These are phyloP conservation scores for Nymphicus hollandicus DNA, from an alignment of 2,113 vertebrate genomes.

Conservation along the genomic window DNA sequence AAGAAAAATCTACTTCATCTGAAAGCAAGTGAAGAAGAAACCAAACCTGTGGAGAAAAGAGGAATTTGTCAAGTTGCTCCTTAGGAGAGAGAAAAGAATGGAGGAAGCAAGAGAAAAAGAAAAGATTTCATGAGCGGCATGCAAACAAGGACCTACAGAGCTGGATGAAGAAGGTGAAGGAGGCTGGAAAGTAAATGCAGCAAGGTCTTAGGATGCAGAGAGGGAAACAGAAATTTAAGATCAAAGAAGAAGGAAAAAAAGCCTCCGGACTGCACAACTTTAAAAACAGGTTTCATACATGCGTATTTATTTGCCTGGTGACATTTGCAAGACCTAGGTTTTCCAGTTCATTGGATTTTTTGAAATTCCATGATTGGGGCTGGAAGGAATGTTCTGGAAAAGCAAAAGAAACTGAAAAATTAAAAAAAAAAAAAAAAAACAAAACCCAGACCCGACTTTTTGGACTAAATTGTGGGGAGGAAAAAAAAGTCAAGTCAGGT, in stretches of 20 bases:
- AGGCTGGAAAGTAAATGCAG: not conserved
- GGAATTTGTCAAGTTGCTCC: not conserved
- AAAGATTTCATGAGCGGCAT: not conserved
- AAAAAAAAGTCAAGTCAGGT: not conserved
- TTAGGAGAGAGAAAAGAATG: not conserved
- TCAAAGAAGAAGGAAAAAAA: not conserved
- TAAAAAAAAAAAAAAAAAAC: not conserved
- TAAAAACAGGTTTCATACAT: not conserved
- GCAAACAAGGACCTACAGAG: not conserved
- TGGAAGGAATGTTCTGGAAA: not conserved
- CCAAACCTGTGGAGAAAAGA: not conserved
- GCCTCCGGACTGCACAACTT: not conserved
- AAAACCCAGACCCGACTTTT: accelerated
- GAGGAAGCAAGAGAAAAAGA: not conserved
- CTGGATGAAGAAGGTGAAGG: not conserved
- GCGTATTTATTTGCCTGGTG: not conserved
- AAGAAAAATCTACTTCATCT: not conserved
- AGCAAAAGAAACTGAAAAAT: not conserved
- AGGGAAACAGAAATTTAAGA: not conserved
- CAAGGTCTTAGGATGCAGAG: not conserved
- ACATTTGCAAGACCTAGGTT: not conserved
- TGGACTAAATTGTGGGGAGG: not conserved
- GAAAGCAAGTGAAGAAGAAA: not conserved
- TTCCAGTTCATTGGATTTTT: not conserved
- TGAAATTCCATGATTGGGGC: not conserved